Conservation (phyloP, 2,888 invertebrate species). For the Dastarcus helophoroides region DNA sequence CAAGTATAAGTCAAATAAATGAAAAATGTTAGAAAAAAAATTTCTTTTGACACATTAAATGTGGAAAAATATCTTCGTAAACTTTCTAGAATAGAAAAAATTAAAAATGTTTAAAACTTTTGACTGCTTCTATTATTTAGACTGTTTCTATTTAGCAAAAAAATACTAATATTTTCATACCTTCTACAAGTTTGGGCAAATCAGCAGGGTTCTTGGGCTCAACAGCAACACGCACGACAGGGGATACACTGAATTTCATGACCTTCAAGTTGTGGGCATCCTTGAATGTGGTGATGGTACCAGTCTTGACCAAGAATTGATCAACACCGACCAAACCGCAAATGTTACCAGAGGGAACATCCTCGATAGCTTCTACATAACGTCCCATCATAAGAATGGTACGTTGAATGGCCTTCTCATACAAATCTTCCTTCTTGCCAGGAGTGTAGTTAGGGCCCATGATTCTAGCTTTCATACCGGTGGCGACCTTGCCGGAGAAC, state of each 20-base stretch:
- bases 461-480: slow-evolving; percentile 91
- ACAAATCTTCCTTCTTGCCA: slow-evolving; percentile 98
- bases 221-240: slow-evolving; percentile 98
- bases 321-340: slow-evolving; percentile 99
- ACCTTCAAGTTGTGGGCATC: slow-evolving; percentile 99
- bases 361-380: slow-evolving; percentile 98
- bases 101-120: no score
- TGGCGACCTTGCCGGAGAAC: slow-evolving; percentile 85
- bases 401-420: slow-evolving; percentile 98
- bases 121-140: no score
- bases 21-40: no score
- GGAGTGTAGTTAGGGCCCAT: slow-evolving; percentile 98
- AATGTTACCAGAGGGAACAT: slow-evolving; percentile 97
- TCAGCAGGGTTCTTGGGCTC: slow-evolving; percentile 99
- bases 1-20: no score
- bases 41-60: no score
- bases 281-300: slow-evolving; percentile 97
- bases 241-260: slow-evolving; percentile 99
- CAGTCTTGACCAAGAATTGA: slow-evolving; percentile 98
- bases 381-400: slow-evolving; percentile 99
- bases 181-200: slow-evolving; percentile 97
- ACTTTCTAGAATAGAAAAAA: no score
- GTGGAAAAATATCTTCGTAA: no score
- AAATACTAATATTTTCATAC: slow-evolving; percentile 17
- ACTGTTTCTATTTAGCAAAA: no score